Evolutionary conservation across 1,140 invertebrate species (phyloP).

Genomic region (Drosophila sproati): DNA sequence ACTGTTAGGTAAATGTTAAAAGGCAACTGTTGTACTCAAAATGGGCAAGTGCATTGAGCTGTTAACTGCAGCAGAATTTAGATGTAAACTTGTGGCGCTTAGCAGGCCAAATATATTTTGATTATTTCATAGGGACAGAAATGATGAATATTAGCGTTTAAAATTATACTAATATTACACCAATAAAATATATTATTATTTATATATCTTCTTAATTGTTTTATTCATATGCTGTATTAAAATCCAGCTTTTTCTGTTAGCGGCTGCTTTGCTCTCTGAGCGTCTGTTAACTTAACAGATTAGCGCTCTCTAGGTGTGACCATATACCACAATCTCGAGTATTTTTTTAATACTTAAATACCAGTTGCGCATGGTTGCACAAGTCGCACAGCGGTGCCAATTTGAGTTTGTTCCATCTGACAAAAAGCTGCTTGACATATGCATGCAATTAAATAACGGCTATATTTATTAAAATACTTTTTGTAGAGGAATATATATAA

Average conservation of each 20-base stretch:
- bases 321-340: background rate
- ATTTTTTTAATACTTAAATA: conserved; percentile 31
- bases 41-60: conserved; percentile 30
- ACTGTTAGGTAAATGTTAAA: conserved; percentile 36
- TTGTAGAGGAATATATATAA: too few species aligned
- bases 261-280: conserved; percentile 8
- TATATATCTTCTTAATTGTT: too few species aligned
- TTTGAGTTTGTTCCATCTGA: conserved; percentile 11
- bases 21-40: conserved; percentile 39
- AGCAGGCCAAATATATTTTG: background rate
- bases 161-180: background rate
- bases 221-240: background rate
- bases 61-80: conserved; percentile 3
- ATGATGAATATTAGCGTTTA: too few species aligned
- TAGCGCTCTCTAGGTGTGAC: conserved; percentile 28
- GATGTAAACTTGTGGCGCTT: background rate
- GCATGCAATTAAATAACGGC: background rate
- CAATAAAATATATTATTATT: background rate
- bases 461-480: background rate
- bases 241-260: conserved; percentile 22
- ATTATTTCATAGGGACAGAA: too few species aligned
- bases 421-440: conserved; percentile 32
- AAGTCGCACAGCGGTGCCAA: background rate
- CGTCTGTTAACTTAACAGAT: conserved; percentile 36
- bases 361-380: conserved; percentile 36